Evolutionary conservation across 2,888 invertebrate genomes (phyloP), one percentile per base, ranked within the genome.

Genomic region (Empis stercorea): DNA sequence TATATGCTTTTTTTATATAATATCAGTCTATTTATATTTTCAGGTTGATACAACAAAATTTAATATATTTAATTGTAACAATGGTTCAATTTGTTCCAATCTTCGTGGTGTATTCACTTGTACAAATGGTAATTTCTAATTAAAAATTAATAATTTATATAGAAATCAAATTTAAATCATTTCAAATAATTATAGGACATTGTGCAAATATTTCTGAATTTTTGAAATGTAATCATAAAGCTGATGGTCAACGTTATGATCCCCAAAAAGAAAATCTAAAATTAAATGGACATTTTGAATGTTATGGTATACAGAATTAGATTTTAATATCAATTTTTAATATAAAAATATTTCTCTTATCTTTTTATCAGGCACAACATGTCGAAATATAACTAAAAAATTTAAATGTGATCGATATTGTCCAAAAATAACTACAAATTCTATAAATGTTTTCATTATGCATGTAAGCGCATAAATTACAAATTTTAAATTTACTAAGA

Each of bases 51-150:
- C 72, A 50, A 66, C 60, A 10, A 61, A 63, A 10, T 56, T 76
- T 40, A 76, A 76, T 55, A 73, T 72, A 50, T 78, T 75, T 64
- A 82, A 82, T 60, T 84, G 84, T 63, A 84, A 84, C 67, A 81
- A 81, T 58, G 82, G 81, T 32, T 79, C 78, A 42, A 76, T 78
- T 55, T 85, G 84, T 65, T 76, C 74, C 42, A 71, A 74, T 5
- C 68, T 85, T 30, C 75, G 76, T 16, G 84, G 84, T 0, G 73
- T 84, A n/a, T 84, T 81, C 63, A 80, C 81, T 66, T 85, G 84
- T 62, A 76, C 77, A 34, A 72, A 78, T 51, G 68, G 68, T 61
- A 57, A 56, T 56, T 44, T 6, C n/a, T n/a, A n/a, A n/a, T n/a
- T n/a, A n/a, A n/a, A n/a, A n/a, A n/a, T n/a, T n/a, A n/a, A n/a